Conservation (phyloP, 2,888 invertebrate species). For the Busseola fusca region DNA sequence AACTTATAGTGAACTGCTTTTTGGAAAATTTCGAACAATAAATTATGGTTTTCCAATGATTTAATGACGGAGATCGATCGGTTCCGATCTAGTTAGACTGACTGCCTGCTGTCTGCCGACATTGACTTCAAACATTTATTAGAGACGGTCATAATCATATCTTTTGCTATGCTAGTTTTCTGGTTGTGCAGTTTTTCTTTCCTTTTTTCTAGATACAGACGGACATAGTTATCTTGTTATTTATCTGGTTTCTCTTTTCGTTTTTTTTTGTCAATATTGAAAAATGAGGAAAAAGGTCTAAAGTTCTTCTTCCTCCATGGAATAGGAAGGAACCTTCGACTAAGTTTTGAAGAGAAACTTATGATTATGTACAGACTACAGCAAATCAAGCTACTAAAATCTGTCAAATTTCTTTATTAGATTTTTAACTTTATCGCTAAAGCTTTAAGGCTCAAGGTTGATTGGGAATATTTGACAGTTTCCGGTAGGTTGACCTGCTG, state of each 20-base stretch:
- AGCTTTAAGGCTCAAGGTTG: too few species aligned
- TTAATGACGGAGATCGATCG: conserved; percentile 56
- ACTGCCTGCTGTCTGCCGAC: conserved; percentile 18
- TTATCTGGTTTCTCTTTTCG: not conserved
- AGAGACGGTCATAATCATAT: conserved; percentile 19
- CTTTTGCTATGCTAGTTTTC: conserved; percentile 11
- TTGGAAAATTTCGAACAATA: conserved; percentile 53
- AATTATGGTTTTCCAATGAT: conserved; percentile 57
- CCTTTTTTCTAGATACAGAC: not conserved
- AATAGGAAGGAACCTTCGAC: not conserved
- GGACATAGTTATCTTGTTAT: not conserved
- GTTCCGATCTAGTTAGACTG: conserved; percentile 48
- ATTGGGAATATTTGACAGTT: too few species aligned
- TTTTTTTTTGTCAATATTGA: too few species aligned
- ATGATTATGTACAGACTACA: not conserved
- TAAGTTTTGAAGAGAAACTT: not conserved
- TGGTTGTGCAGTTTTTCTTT: not conserved
- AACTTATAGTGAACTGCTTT: conserved; percentile 24
- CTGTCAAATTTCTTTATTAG: too few species aligned
- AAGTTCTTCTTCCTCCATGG: not conserved
- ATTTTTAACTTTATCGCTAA: too few species aligned
- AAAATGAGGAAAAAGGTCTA: not conserved
- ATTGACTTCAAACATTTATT: conserved; percentile 41
- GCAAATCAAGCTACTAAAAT: too few species aligned
- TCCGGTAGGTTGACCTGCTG: too few species aligned